Base-by-base conservation (phyloP, 2,888 invertebrate genomes). In the Apotomis capreana region DNA sequence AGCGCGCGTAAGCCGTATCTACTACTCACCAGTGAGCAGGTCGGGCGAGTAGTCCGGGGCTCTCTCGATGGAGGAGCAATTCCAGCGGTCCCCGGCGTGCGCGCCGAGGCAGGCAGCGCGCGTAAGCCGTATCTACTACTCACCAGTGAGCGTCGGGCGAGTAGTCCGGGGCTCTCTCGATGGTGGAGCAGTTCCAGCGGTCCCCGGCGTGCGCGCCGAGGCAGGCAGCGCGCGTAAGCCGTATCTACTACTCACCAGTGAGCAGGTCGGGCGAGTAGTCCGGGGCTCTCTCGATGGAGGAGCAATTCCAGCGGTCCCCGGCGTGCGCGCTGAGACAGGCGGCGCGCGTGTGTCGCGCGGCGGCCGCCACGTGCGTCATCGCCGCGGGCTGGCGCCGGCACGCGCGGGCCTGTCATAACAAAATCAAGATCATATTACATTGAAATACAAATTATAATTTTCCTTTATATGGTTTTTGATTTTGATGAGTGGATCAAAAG, bases 121-220 rank as follows among this genome's bases (percentile, higher is more conserved):
- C 5, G 97, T 95, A 71, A 95, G 91, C 55, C 94, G 91, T 4
- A 15, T 15, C 15, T 15, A 15, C 0, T 15, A 15, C 15, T 44
- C 86, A 97, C 97, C 97, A 90, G 96, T 95, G 2, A 96, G 95
- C 76, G 87, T 97, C 97, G 8, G 96, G 95, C n/a, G 95, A 94
- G 78, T 95, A 95, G 78, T 94, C 94, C 0, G 97, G 97, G 0
- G 96, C 96, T 36, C 93, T 92, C 58, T 94, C 94, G 68, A 97
- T 94, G 59, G 96, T 95, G 74, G 96, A 96, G 89, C 97, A 97
- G 90, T 97, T 97, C 97, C 97, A 97, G 73, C 97, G 91, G 75
- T 96, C 94, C 79, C 96, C 95, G 40, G 94, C 92, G 88, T 97
- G 96, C 37, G 96, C 94, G 76, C 94, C 89, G 85, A 95, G 95